These are phyloP conservation scores for Mus spicilegus DNA, from an alignment of 2,113 vertebrate genomes.

Conservation along the genomic window DNA sequence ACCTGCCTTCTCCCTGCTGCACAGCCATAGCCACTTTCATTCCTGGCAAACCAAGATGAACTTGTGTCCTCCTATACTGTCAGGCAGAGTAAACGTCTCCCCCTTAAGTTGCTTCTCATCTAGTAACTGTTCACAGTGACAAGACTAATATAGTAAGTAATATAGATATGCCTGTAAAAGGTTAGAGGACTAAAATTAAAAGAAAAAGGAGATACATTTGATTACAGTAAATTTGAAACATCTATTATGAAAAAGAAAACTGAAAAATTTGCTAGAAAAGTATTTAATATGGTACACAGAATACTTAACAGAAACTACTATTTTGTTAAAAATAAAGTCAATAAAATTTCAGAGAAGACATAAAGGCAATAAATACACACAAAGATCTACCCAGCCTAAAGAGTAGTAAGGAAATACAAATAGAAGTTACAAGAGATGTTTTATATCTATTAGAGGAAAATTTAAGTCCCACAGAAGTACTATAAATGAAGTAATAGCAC, in stretches of 20 bases:
- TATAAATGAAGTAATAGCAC: slow-evolving; percentile 29
- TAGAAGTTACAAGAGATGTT: background rate
- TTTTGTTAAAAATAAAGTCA: background rate
- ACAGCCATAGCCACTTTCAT: background rate
- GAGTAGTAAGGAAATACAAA: background rate
- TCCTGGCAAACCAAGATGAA: background rate
- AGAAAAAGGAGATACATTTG: background rate
- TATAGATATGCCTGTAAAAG: background rate
- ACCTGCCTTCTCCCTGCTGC: background rate
- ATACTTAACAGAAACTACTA: background rate
- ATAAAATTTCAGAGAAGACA: background rate
- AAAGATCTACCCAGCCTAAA: background rate
- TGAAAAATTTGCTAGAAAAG: background rate
- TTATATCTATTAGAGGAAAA: background rate
- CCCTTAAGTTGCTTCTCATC: background rate
- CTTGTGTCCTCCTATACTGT: background rate
- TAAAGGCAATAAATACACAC: background rate
- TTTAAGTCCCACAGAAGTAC: background rate
- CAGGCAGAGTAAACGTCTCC: background rate
- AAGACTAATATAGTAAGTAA: background rate
- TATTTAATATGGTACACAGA: background rate
- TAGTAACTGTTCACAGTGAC: background rate
- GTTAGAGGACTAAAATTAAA: background rate
- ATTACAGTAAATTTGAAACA: background rate
- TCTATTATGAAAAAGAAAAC: background rate